Base-by-base conservation (phyloP, 2,888 invertebrate species). In the Stictocephala bisonia region DNA sequence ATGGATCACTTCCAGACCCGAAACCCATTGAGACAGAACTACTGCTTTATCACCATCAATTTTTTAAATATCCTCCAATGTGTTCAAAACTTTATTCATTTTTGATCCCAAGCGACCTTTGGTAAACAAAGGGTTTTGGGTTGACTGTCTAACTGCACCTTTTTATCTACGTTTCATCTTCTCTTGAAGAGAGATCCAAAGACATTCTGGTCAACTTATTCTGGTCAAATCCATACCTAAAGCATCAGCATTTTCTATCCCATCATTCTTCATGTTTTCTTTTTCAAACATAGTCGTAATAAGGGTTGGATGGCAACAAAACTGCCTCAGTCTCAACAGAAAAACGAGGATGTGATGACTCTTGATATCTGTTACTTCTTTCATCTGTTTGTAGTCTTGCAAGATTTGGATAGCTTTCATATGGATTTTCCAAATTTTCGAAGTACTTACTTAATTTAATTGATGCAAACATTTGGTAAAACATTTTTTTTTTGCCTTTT, bases 21-120 rank as follows among this genome's bases (percentile, higher is more conserved):
- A 88, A 0, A 94, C 92, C 97, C 97, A 99, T 82, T 98, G 98
- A 0, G 97, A 97, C 0, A 99, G 95, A 3, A 99, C 88, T 4
- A 95, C 90, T 0, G 90, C 89, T 82, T 95, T 95, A 76, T 95
- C 92, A n/a, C n/a, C n/a, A 0, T 84, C 85, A 80, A 79, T 81
- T 0, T 78, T 73, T 20, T 83, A 81, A 0, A 91, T 86, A 20
- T 88, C 83, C 72, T 87, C 80, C 0, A 92, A 81, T 3, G 87
- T 87, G 11, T 88, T 83, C 78, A 92, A 83, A 9, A 91, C 87
- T 2, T 87, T 87, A n/a, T 83, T n/a, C n/a, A n/a, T 85, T 80
- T 92, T 94, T n/a, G 91, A 89, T 76, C 93, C 93, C 13, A 85
- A 84, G 0, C 86, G 84, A 2, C 84, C 79, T 0, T 86, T 80